Base-by-base conservation (phyloP, 1,140 invertebrate genomes). In the Drosophila guanche region DNA sequence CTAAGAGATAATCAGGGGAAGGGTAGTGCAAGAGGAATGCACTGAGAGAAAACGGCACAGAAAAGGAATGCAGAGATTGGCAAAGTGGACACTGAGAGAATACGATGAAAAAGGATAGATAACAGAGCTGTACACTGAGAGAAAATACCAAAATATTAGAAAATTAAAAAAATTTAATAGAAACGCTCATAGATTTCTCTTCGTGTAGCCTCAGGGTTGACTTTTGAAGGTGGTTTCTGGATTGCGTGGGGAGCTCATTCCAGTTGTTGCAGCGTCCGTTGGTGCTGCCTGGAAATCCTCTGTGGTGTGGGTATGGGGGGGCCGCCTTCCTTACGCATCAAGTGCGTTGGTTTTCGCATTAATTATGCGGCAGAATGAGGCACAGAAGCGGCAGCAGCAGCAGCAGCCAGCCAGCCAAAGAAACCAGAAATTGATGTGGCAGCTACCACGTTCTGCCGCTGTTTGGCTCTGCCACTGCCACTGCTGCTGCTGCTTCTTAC, bases 331-430 rank as follows among this genome's bases (percentile, higher is more conserved):
- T 79, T 79, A 85, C 81, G 81, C 81, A 86, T 86, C 70, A 86
- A 88, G 78, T 88, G 83, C 83, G 83, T 88, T 88, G 83, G 84
- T 88, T 88, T 88, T 88, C 83, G 83, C 83, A 88, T 88, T 88
- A 88, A 88, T 88, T 88, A 88, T 88, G 83, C 83, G 70, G 80
- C 80, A 55, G 72, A 69, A 69, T 68, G 63, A 56, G 63, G 63
- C 73, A 48, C 33, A 37, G 33, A 12, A 12, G 62, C 48, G 47
- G 48, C 46, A 23, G 61, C 29, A 6, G 45, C 67, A 40, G 56
- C 57, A 10, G 40, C 54, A 20, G 25, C 66, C 48, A 66, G 16
- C 16, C 16, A 33, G 33, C 68, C 51, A 68, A 69, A 61, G 60
- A 74, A 74, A 77, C 76, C 81, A 86, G 78, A 83, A 88, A 88